Percentiles rank a stretch among this genome's conserved stretches.
These are phyloP conservation scores for Bufotes viridis DNA, from an alignment of 2,797 vertebrate genomes.

Conservation along the genomic window DNA sequence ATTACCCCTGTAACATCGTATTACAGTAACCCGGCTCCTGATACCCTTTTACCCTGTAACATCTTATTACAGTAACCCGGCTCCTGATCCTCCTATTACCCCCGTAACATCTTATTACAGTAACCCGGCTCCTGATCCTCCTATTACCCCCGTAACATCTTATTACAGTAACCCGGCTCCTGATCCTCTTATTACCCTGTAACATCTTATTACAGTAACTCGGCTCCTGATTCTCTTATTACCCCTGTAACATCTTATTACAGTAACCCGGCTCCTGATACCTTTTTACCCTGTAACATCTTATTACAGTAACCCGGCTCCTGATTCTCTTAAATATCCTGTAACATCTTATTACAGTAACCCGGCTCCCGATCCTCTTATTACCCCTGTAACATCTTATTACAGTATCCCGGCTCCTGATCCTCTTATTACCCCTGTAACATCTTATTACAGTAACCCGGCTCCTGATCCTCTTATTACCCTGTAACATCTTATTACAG, in stretches of 20 bases:
- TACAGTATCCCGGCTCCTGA: background rate
- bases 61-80: background rate
- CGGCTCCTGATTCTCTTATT: background rate
- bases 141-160: background rate
- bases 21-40: background rate
- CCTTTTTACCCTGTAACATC: background rate
- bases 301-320: background rate
- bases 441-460: slow-evolving; percentile 1
- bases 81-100: background rate
- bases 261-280: background rate
- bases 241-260: background rate
- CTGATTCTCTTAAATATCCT: background rate
- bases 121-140: background rate
- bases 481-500: background rate
- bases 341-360: background rate
- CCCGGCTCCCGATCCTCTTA: background rate
- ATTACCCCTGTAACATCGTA: background rate
- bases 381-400: slow-evolving; percentile 3
- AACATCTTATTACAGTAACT: background rate
- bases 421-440: background rate
- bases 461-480: background rate
- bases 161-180: background rate
- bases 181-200: background rate
- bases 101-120: background rate
- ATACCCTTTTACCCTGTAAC: background rate